These are phyloP conservation scores for Lampropteryx suffumata DNA, from an alignment of 2,888 invertebrate species.

Conservation along the genomic window DNA sequence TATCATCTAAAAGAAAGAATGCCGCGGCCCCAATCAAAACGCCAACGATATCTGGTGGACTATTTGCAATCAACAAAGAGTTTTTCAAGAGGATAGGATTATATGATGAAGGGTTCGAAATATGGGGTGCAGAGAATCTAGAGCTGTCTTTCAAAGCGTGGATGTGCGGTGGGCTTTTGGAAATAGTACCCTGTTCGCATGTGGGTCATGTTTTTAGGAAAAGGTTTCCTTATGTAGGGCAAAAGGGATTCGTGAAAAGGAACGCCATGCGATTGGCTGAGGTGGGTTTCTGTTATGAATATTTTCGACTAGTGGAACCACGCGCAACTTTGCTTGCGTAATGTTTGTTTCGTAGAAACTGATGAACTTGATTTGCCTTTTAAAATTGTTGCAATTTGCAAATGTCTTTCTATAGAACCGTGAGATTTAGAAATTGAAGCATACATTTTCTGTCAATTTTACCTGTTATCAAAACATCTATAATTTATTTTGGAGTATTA, in stretches of 20 bases:
- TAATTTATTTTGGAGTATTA: too few relatives aligned
- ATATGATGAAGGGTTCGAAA: conserved; percentile 98
- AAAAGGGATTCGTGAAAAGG: conserved; percentile 91
- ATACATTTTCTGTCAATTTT: too few relatives aligned
- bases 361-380: too few relatives aligned
- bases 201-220: conserved; percentile 99
- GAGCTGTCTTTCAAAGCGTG: conserved; percentile 98
- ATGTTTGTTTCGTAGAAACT: too few relatives aligned
- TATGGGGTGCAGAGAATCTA: conserved; percentile 99
- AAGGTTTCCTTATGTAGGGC: conserved; percentile 96
- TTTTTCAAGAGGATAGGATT: conserved; percentile 94
- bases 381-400: too few relatives aligned
- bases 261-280: conserved; percentile 97
- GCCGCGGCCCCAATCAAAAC: conserved; percentile 93
- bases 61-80: conserved; percentile 94
- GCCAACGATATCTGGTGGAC: conserved; percentile 98
- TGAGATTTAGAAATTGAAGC: too few relatives aligned
- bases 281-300: conserved; percentile 48
- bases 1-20: conserved; percentile 86
- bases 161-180: conserved; percentile 99
- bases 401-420: too few relatives aligned
- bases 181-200: conserved; percentile 99
- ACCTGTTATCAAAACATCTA: too few relatives aligned
- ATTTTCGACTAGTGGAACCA: too few relatives aligned
- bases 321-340: too few relatives aligned